Base-by-base conservation (phyloP, 2,888 invertebrate genomes). In the Napeogenes inachia region DNA sequence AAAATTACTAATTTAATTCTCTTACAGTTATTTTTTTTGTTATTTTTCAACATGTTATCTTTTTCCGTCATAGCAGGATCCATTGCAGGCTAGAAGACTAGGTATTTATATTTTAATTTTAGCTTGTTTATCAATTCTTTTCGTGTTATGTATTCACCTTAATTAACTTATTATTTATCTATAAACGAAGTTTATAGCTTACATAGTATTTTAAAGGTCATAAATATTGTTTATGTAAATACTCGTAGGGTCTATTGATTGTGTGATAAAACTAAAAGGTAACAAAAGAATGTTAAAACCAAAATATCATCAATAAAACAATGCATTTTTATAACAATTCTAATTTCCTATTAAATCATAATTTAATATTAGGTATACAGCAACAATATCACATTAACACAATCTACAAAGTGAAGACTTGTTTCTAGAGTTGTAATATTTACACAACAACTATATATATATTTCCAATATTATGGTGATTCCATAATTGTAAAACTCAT, bases 61-160 rank as follows among this genome's bases (percentile, higher is more conserved):
- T 65, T 65, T 64, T 68, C 58, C 68, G 56, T 66, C 62, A 65
- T 57, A 59, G 58, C 50, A 59, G 57, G 60, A 68, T 56, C 60
- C 47, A 47, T 61, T 57, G 61, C 58, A 46, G 56, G 45, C 54
- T 62, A 62, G 56, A 64, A 45, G 47, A 56, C 56, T 61, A 59
- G 60, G 70, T 65, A 69, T 60, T 64, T 63, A 63, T 57, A 65
- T 57, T 59, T 64, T 60, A 68, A 69, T 66, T 66, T 59, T 64
- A 53, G 35, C 65, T 72, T 68, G 69, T 70, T 71, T 71, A 67
- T 68, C 30, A 21, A 53, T 57, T 65, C 45, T 57, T 42, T 50
- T 50, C 30, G 30, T 30, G 30, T 30, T 50, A 65, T 46, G 45
- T 45, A 46, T 55, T 60, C 5, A 38, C 45, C 56, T 63, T 57